Conservation (phyloP, 1,140 invertebrate genomes). For the Drosophila bocki region DNA sequence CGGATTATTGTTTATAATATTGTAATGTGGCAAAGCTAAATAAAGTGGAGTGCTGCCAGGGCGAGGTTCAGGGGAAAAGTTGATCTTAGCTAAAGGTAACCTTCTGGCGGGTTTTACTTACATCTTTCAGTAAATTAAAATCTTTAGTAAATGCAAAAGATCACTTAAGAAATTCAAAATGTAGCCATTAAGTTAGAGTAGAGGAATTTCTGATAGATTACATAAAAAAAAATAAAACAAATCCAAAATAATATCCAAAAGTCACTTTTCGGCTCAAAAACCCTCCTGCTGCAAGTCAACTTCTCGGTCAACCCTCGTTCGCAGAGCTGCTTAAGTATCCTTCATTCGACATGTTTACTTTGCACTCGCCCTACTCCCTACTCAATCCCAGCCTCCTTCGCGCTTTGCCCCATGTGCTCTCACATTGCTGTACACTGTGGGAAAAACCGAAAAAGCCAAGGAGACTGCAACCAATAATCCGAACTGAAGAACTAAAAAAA, state of each 20-base stretch:
- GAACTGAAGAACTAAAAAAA: not conserved
- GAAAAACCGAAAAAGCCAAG: not conserved
- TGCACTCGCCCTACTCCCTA: conserved; percentile 58
- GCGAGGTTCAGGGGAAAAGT: conserved; percentile 21
- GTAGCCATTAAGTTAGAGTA: not conserved
- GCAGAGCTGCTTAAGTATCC: conserved; percentile 46
- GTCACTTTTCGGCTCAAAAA: conserved; percentile 12
- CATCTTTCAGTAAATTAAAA: not conserved
- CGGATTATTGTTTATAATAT: conserved; percentile 62
- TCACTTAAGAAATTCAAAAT: not conserved
- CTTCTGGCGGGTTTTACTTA: not conserved
- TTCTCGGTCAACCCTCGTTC: conserved; percentile 61
- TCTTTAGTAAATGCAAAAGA: not conserved
- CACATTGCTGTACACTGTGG: conserved; percentile 3
- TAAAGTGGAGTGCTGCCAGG: conserved; percentile 21
- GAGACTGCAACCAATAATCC: not conserved
- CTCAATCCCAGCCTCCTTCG: conserved; percentile 7
- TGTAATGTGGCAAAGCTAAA: conserved; percentile 47
- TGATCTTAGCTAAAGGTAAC: not conserved
- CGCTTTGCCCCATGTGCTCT: not conserved
- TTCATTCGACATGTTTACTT: conserved; percentile 68
- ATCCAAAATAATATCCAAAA: conserved; percentile 12
- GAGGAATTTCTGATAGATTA: not conserved
- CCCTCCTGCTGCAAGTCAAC: conserved; percentile 16
- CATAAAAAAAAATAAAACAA: not conserved